phyloP scores from a whole-genome alignment of 2,888 invertebrate genomes.

The Dorcus parallelipipedus region DNA sequence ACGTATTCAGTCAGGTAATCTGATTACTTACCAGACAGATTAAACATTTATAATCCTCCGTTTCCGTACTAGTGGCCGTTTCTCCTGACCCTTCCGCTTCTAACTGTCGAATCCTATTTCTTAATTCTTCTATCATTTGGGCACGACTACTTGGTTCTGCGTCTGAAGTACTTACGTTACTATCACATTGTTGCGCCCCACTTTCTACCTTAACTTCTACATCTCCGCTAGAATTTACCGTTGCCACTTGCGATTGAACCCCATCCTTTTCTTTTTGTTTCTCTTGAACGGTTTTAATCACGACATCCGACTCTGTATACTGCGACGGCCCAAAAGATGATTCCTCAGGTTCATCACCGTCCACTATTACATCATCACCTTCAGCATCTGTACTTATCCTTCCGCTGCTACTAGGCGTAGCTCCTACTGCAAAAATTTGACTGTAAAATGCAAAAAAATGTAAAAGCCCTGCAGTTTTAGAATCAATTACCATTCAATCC shows the following conservation, averaged over 20 bases:
- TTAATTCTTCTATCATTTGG: slow-evolving; percentile 56
- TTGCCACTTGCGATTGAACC: slow-evolving; percentile 37
- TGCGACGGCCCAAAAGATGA: slow-evolving; percentile 45
- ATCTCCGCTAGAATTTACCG: slow-evolving; percentile 49
- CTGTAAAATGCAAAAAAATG: not conserved
- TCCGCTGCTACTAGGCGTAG: slow-evolving; percentile 40
- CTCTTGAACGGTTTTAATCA: slow-evolving; percentile 30
- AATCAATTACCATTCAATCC: slow-evolving; percentile 14
- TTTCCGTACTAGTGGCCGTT: slow-evolving; percentile 39
- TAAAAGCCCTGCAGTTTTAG: not conserved
- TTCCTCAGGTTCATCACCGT: slow-evolving; percentile 48
- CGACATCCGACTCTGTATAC: slow-evolving; percentile 46
- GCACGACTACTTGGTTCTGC: slow-evolving; percentile 49
- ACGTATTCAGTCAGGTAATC: not conserved
- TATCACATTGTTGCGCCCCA: slow-evolving; percentile 46
- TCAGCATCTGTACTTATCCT: slow-evolving; percentile 39
- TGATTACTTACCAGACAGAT: slow-evolving; percentile 65
- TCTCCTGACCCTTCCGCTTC: slow-evolving; percentile 50
- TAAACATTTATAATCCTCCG: slow-evolving; percentile 65
- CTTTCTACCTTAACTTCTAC: slow-evolving; percentile 45
- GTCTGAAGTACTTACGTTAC: slow-evolving; percentile 50
- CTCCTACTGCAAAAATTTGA: slow-evolving; percentile 4
- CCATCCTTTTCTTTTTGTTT: slow-evolving; percentile 33
- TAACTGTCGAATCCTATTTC: slow-evolving; percentile 55
- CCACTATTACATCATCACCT: slow-evolving; percentile 47